These are phyloP conservation scores for Delia radicum DNA, from an alignment of 1,140 invertebrate genomes.

Conservation along the genomic window DNA sequence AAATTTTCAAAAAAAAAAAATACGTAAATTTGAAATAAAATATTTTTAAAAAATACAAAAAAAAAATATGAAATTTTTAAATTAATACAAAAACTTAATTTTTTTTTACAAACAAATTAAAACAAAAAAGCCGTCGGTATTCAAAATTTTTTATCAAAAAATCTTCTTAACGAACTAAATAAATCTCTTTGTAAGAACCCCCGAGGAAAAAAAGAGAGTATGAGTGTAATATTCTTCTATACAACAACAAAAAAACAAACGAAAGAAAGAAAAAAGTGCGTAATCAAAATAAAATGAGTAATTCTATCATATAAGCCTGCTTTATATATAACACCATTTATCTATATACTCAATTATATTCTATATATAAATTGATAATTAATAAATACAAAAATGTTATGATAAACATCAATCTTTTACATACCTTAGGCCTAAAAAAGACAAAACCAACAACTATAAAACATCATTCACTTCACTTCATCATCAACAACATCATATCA, in stretches of 20 bases:
- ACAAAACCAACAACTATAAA: not conserved
- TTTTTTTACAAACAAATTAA: not conserved
- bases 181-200: not conserved
- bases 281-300: not conserved
- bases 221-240: not conserved
- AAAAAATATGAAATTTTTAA: slow-evolving; percentile 20
- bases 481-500: not conserved
- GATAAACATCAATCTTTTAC: not conserved
- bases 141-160: not conserved
- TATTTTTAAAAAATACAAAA: not conserved
- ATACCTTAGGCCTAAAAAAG: not conserved
- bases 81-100: slow-evolving; percentile 3
- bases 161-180: not conserved
- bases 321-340: not conserved
- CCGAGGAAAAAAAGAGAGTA: not conserved
- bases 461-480: not conserved
- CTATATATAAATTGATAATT: not conserved
- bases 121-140: slow-evolving; percentile 5
- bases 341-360: not conserved
- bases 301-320: no score
- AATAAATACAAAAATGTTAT: not conserved
- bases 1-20: not conserved
- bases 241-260: no score
- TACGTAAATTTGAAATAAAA: not conserved
- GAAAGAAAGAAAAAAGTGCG: not conserved